phyloP scores from a whole-genome alignment of 2,797 vertebrate genomes.

The Podarcis siculus region DNA sequence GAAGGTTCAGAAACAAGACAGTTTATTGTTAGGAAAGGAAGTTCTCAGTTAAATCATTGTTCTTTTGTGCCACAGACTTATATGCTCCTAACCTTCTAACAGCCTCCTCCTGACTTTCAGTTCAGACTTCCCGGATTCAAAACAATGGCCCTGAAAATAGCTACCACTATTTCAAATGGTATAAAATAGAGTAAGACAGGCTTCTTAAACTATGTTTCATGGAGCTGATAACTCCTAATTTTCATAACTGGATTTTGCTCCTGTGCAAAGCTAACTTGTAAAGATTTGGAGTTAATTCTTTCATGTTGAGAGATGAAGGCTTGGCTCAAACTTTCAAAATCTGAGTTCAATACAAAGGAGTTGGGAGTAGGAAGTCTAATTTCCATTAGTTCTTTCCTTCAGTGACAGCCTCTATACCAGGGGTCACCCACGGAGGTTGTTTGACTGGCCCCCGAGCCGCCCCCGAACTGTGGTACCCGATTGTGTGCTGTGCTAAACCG shows the following conservation, averaged over 20 bases:
- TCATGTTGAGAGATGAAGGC: not conserved
- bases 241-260: not conserved
- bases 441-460: no score
- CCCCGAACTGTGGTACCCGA: no score
- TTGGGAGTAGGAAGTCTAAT: not conserved
- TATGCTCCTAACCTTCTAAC: not conserved
- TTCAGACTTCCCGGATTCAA: not conserved
- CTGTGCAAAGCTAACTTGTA: not conserved
- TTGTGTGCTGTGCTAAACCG: no score
- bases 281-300: not conserved
- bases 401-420: not conserved
- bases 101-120: not conserved
- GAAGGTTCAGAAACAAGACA: not conserved
- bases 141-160: not conserved
- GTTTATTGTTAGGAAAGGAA: not conserved
- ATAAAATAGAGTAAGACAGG: not conserved
- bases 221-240: not conserved
- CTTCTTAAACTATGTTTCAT: not conserved
- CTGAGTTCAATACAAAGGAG: not conserved
- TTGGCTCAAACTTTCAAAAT: not conserved
- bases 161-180: not conserved
- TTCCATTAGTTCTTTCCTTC: not conserved
- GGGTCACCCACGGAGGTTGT: no score
- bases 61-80: not conserved
- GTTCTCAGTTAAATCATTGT: not conserved